phyloP scores from a whole-genome alignment of 2,888 invertebrate species.

The Phaonia tiefii region DNA sequence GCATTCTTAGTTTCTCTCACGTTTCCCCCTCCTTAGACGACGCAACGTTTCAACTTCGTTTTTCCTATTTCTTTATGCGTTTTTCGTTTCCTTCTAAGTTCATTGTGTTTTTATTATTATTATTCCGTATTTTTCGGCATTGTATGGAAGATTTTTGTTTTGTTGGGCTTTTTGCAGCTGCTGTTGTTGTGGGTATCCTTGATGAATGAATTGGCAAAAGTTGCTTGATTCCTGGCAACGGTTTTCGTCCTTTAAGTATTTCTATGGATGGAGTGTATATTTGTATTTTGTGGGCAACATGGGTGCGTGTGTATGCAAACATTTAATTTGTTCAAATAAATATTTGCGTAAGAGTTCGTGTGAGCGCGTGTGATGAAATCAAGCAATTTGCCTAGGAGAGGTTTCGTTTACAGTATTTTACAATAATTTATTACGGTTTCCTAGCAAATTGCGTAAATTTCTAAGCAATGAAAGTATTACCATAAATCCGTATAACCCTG shows the following conservation, averaged over 20 bases:
- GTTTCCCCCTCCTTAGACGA: background rate
- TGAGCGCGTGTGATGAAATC: background rate
- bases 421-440: too few relatives aligned
- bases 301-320: background rate
- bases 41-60: background rate
- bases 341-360: background rate
- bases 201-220: background rate
- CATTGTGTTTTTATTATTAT: conserved; percentile 6
- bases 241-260: conserved; percentile 6
- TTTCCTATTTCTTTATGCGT: background rate
- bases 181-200: background rate
- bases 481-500: too few relatives aligned
- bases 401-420: too few relatives aligned
- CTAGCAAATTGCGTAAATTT: too few relatives aligned
- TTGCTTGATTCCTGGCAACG: too few relatives aligned
- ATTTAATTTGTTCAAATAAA: background rate
- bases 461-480: too few relatives aligned
- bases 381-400: background rate
- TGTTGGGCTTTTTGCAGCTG: background rate
- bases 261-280: background rate
- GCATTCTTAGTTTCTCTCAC: conserved; percentile 18
- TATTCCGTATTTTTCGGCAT: conserved; percentile 5
- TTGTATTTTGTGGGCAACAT: too few relatives aligned
- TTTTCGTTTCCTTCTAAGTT: background rate
- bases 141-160: too few relatives aligned